Base-by-base conservation (phyloP, 2,888 invertebrate genomes). In the Pollenia griseotomentosa region DNA sequence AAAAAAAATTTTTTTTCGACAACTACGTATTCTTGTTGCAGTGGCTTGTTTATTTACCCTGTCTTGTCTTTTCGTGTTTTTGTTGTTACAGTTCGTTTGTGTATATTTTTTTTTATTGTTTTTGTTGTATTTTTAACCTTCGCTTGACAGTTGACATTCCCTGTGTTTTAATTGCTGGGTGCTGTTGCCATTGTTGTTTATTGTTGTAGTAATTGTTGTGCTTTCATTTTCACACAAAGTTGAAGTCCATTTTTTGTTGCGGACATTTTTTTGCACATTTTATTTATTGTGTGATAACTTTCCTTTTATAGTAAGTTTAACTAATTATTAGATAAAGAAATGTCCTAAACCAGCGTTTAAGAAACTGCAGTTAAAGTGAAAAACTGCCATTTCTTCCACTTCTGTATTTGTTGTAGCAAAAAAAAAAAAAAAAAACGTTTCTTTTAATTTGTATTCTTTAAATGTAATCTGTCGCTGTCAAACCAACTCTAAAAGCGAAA, bases 111-210 rank as follows among this genome's bases (percentile, higher is more conserved):
- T 65, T 48, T 55, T 66, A 55, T 46, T 71, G 57, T 70, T 59
- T 57, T 73, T 73, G 53, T 73, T 73, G 59, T 77, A 73, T 44
- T 74, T 79, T 86, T 80, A 86, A 86, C 86, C 86, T 86, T 86
- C 86, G 33, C 83, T 80, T 86, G 83, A 83, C 83, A 83, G 86
- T 86, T 86, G 86, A 83, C 86, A 86, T 86, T 86, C 86, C 83
- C 83, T 70, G 68, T 63, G 51, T 85, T 74, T 75, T 78, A 65
- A 81, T 55, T 81, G 65, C 55, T 65, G 59, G 48, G 1, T 53
- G 33, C 44, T 53, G 46, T 19, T 14, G 23, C 44, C 23, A 23
- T 57, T 44, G 40, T 74, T n/a, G 42, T 73, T 33, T 82, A 8
- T 46, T 71, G 61, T 71, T 83, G 33, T 19, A 33, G 40, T 75